Evolutionary conservation across 2,113 vertebrate genomes (phyloP).

Genomic region (Nestor notabilis): DNA sequence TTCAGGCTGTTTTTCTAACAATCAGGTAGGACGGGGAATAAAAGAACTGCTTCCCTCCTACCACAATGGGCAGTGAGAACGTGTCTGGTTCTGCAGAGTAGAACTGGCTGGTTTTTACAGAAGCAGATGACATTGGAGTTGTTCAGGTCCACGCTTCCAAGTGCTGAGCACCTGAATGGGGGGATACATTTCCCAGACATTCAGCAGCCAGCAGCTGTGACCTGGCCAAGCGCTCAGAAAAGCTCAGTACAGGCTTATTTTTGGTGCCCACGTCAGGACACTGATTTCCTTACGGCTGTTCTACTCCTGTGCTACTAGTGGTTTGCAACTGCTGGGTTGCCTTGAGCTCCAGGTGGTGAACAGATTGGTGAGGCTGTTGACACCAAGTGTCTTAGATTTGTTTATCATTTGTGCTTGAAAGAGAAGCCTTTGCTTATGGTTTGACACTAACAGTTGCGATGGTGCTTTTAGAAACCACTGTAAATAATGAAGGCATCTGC

Average conservation of each 20-base stretch:
- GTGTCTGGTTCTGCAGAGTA: background rate
- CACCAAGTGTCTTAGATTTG: background rate
- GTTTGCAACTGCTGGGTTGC: background rate
- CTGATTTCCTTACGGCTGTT: background rate
- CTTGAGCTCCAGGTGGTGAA: background rate
- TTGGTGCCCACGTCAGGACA: background rate
- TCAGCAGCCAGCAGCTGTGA: conserved; percentile 11
- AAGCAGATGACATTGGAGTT: background rate
- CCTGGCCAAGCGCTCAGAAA: background rate
- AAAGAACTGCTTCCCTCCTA: background rate
- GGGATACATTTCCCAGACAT: background rate
- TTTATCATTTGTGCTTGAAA: background rate
- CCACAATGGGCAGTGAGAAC: background rate
- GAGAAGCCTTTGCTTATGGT: background rate
- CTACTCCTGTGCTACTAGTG: background rate
- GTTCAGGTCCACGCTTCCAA: background rate
- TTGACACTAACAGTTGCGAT: background rate
- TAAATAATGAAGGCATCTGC: background rate
- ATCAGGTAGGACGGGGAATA: background rate
- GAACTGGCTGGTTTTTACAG: background rate
- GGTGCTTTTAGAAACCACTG: background rate
- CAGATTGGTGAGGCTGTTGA: background rate
- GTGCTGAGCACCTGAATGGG: conserved; percentile 1
- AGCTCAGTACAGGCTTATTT: conserved; percentile 33
- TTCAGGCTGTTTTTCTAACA: background rate